Evolutionary conservation across 2,113 vertebrate genomes (phyloP).

Genomic region (Oryzias javanicus): DNA sequence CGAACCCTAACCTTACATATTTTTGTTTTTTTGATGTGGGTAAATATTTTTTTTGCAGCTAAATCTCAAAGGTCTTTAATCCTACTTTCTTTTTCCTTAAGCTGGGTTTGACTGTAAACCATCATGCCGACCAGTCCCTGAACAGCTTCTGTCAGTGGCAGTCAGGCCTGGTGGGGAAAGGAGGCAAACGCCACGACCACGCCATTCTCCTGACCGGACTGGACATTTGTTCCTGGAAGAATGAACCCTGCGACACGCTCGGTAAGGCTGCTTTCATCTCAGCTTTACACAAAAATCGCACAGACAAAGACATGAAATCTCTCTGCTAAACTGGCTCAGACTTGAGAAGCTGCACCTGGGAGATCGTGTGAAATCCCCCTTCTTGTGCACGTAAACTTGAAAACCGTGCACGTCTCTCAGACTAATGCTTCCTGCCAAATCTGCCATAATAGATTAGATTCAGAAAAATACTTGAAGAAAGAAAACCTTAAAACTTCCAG

Average conservation of each 20-base stretch:
- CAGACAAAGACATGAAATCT: slow-evolving; percentile 14
- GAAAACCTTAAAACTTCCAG: neutral
- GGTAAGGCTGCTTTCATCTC: slow-evolving; percentile 73
- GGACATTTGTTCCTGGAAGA: slow-evolving; percentile 99
- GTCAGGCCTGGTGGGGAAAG: slow-evolving; percentile 88
- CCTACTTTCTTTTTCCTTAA: slow-evolving; percentile 51
- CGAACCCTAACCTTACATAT: too few species aligned
- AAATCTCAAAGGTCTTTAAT: neutral
- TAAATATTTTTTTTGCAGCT: neutral
- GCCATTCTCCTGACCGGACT: slow-evolving; percentile 94
- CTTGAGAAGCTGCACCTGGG: slow-evolving; percentile 16
- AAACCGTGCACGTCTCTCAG: slow-evolving; percentile 18
- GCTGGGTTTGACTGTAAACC: slow-evolving; percentile 89
- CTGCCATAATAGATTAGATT: slow-evolving; percentile 31
- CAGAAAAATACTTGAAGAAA: neutral
- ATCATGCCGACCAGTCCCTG: slow-evolving; percentile 95
- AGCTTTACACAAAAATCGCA: neutral
- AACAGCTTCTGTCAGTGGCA: slow-evolving; percentile 99
- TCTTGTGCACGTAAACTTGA: neutral
- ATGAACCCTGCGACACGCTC: slow-evolving; percentile 96
- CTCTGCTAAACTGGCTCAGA: slow-evolving; percentile 65
- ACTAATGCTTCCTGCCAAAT: slow-evolving; percentile 19
- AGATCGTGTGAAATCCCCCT: slow-evolving; percentile 41
- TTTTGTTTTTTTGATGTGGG: too few species aligned
- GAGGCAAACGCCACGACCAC: slow-evolving; percentile 92